Percentiles rank a stretch among this genome's conserved stretches.
Conservation (phyloP, 1,140 invertebrate genomes). For the Drusus annulatus region DNA sequence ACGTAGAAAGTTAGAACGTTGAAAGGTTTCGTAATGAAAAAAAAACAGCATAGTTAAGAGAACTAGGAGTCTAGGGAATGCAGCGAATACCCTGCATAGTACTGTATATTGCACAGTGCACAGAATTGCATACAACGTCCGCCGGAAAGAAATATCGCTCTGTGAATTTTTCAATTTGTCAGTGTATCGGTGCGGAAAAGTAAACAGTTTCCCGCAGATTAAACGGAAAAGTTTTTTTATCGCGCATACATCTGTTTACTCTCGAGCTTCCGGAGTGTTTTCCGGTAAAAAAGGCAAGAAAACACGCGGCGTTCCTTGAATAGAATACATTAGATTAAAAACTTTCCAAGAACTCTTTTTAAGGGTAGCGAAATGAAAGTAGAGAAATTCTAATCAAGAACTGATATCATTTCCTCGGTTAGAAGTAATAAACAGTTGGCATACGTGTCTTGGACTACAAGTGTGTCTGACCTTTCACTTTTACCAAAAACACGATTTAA, state of each 20-base stretch:
- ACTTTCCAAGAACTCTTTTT: conserved; percentile 35
- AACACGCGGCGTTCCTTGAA: conserved; percentile 26
- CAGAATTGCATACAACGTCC: not conserved
- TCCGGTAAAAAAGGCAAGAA: conserved; percentile 29
- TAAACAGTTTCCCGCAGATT: conserved; percentile 45
- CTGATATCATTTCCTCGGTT: too few species aligned
- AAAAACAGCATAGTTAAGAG: not conserved
- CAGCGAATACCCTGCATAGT: too few species aligned
- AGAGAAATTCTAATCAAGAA: not conserved
- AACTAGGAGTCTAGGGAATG: too few species aligned
- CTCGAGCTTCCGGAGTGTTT: conserved; percentile 29
- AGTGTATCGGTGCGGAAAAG: conserved; percentile 44
- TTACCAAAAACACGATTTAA: too few species aligned
- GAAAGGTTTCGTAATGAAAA: not conserved
- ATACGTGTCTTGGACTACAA: too few species aligned
- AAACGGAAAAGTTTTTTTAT: conserved; percentile 54
- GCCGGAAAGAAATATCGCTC: not conserved
- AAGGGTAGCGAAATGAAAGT: not conserved
- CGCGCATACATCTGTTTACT: conserved; percentile 55
- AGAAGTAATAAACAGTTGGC: too few species aligned
- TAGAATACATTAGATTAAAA: conserved; percentile 52
- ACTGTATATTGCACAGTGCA: too few species aligned
- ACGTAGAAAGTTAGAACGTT: not conserved
- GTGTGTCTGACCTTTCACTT: too few species aligned
- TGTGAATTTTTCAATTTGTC: conserved; percentile 46